These are phyloP conservation scores for Drosophila aldrichi DNA, from an alignment of 2,888 invertebrate species.

Conservation along the genomic window DNA sequence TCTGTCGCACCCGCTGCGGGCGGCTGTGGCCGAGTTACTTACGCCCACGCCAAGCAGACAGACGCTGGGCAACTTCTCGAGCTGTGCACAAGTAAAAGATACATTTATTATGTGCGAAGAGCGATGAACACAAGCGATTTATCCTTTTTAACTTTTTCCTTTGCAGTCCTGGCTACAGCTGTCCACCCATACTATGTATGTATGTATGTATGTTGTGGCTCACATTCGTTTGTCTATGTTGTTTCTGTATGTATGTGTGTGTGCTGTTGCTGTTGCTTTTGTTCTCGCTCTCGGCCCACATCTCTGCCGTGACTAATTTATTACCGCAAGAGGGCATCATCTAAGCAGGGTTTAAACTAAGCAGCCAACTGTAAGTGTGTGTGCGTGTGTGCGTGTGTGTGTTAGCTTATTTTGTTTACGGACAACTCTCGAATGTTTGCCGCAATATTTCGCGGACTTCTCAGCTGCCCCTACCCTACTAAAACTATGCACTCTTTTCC, in stretches of 20 bases:
- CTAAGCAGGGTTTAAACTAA: slow-evolving; percentile 67
- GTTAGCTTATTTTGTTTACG: slow-evolving; percentile 44
- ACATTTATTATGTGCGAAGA: slow-evolving; percentile 83
- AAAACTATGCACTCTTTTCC: slow-evolving; percentile 21
- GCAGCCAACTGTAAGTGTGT: slow-evolving; percentile 5
- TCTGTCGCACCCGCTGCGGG: slow-evolving; percentile 8
- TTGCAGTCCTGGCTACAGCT: slow-evolving; percentile 40
- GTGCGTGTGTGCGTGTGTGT: slow-evolving; percentile 1
- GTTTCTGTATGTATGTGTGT: slow-evolving; percentile 15
- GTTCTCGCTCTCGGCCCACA: slow-evolving; percentile 62
- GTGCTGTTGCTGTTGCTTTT: slow-evolving; percentile 35
- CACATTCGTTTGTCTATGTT: slow-evolving; percentile 30
- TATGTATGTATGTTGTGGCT: slow-evolving; percentile 32
- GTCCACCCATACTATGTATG: slow-evolving; percentile 49
- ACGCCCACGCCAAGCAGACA: slow-evolving; percentile 44
- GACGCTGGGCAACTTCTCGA: slow-evolving; percentile 51
- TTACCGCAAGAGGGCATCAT: slow-evolving; percentile 72
- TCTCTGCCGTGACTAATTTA: slow-evolving; percentile 72
- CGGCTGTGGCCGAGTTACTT: slow-evolving; percentile 70
- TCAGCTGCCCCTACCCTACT: neutral
- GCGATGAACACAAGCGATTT: slow-evolving; percentile 83
- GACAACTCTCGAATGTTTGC: slow-evolving; percentile 31
- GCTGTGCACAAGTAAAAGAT: slow-evolving; percentile 79
- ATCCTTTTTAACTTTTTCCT: slow-evolving; percentile 82
- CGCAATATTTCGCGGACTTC: slow-evolving; percentile 27